A percentile compares a stretch with the other conserved stretches of the same genome.
Conservation (phyloP, 2,113 vertebrate species). For the Rana temporaria region DNA sequence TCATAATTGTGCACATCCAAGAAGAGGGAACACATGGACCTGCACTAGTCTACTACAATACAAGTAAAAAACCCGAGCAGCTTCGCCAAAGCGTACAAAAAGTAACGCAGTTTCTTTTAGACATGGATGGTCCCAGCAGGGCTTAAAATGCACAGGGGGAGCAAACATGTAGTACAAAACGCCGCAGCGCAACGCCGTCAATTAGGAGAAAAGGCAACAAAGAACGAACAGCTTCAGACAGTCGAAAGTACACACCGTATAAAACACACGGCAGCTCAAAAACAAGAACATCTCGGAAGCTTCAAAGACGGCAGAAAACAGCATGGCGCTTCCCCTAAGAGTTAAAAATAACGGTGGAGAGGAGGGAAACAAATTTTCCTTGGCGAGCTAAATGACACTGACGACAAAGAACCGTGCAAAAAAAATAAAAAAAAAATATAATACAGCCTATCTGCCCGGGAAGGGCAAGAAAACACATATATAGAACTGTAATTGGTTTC, state of each 20-base stretch:
- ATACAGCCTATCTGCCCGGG: conserved; percentile 7
- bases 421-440: conserved; percentile 27
- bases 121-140: conserved; percentile 1
- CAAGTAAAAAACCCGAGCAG: no score
- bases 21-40: no score
- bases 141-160: neutral
- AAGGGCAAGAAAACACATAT: neutral
- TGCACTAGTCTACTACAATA: neutral
- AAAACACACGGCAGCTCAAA: neutral
- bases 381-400: neutral
- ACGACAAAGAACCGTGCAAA: neutral
- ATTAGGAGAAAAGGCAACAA: neutral
- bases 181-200: neutral
- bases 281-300: neutral
- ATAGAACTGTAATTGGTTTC: conserved; percentile 43
- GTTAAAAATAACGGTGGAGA: neutral
- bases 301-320: conserved; percentile 17
- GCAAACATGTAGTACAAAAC: conserved; percentile 16
- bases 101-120: neutral
- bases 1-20: no score
- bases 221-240: neutral
- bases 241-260: neutral
- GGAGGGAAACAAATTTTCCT: neutral
- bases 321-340: conserved; percentile 13
- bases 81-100: neutral